Evolutionary conservation across 2,888 invertebrate genomes (phyloP).

Genomic region (Sphaeridia pumilis): DNA sequence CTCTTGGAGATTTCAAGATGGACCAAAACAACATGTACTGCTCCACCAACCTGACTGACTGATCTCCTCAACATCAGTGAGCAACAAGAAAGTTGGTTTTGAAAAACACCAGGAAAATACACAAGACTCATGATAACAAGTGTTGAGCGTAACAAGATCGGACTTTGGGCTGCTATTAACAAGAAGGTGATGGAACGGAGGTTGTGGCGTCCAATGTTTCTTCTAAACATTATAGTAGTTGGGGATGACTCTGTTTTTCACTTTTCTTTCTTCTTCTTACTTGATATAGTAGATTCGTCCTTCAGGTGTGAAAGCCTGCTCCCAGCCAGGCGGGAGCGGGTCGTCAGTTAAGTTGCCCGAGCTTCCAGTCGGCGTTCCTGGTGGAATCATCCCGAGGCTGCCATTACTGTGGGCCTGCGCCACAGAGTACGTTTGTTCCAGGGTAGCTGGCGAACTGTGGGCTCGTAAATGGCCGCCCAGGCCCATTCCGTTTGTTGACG

Average conservation of each 20-base stretch:
- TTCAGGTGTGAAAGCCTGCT: slow-evolving; percentile 70
- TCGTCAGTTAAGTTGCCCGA: slow-evolving; percentile 55
- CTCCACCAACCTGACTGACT: too few species aligned
- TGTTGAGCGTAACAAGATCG: too few species aligned
- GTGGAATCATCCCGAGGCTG: slow-evolving; percentile 25
- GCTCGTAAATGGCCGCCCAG: slow-evolving; percentile 63
- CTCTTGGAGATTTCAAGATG: too few species aligned
- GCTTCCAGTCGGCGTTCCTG: slow-evolving; percentile 31
- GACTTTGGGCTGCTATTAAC: too few species aligned
- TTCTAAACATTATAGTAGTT: not conserved
- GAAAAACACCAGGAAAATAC: too few species aligned
- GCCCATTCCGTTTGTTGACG: slow-evolving; percentile 24
- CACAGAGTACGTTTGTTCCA: slow-evolving; percentile 78
- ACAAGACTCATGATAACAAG: too few species aligned
- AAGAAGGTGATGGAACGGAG: not conserved
- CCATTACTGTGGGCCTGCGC: slow-evolving; percentile 41
- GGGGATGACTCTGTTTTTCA: not conserved
- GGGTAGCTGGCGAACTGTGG: slow-evolving; percentile 89
- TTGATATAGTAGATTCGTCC: slow-evolving; percentile 83
- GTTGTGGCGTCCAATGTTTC: not conserved
- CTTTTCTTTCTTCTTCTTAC: slow-evolving; percentile 18
- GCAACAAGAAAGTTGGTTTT: too few species aligned
- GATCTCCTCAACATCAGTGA: too few species aligned
- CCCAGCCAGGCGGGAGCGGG: slow-evolving; percentile 79
- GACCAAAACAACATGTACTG: too few species aligned